These are phyloP conservation scores for Eristalis intricaria DNA, from an alignment of 2,888 invertebrate genomes.

Conservation along the genomic window DNA sequence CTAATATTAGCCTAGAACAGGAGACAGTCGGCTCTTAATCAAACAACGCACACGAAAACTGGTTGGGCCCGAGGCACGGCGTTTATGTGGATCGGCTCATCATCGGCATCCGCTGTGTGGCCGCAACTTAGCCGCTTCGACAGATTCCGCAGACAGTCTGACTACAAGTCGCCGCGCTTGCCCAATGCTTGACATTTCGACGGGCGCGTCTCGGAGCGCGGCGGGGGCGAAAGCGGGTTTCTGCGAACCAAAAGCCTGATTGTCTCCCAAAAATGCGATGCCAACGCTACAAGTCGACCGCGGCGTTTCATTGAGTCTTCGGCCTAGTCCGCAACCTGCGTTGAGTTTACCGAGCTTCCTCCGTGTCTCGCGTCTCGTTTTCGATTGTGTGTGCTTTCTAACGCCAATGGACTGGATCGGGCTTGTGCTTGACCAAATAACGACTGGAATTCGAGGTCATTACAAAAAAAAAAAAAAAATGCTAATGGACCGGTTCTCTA, in stretches of 20 bases:
- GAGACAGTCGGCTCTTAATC: neutral
- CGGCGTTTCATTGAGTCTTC: neutral
- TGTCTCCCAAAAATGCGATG: neutral
- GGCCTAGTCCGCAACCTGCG: neutral
- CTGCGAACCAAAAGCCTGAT: neutral
- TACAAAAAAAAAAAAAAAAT: constrained; percentile 52
- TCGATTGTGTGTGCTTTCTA: constrained; percentile 28
- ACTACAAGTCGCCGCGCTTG: constrained; percentile 13
- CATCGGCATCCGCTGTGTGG: constrained; percentile 9
- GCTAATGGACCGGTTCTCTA: constrained; percentile 64
- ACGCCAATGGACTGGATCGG: constrained; percentile 7
- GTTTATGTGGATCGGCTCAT: constrained; percentile 44
- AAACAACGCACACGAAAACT: constrained; percentile 27
- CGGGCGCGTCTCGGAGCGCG: neutral
- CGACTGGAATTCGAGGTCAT: constrained; percentile 69
- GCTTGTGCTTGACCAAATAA: constrained; percentile 35
- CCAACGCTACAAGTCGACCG: neutral
- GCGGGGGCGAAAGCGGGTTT: neutral
- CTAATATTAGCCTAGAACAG: neutral
- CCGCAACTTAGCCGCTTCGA: neutral
- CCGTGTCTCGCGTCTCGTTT: neutral
- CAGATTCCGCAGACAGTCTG: constrained; percentile 26
- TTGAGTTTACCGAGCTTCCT: neutral
- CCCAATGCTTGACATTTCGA: neutral
- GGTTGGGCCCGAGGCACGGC: constrained; percentile 12